Base-by-base conservation (phyloP, 2,113 vertebrate species). In the Malurus alboscapulatus region DNA sequence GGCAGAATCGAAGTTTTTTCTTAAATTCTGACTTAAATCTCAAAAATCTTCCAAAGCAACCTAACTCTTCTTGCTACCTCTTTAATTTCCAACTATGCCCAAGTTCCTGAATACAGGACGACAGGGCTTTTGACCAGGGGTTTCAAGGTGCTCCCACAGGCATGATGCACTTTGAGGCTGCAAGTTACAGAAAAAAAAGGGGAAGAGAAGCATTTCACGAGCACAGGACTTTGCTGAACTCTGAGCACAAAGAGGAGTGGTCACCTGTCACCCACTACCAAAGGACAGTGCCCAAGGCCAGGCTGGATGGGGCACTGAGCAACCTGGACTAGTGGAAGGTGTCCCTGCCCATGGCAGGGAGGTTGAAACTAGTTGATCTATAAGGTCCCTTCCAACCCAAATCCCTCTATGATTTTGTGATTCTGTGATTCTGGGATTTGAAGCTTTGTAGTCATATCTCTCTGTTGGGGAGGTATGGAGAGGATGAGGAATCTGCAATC, bases 401-500 rank as follows among this genome's bases (percentile, higher is more conserved):
- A 32, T 13, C 25, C 15, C 12, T 75, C 17, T 18, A 3, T 21
- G 29, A 26, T 34, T 47, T 47, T 42, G 10, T 54, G 40, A 9
- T 47, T 67, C 42, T 86, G 7, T 38, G 38, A 38, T 38, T 38
- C 38, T 38, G 38, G 38, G 38, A 38, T 69, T 54, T 44, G 44
- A 14, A 59, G 51, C 25, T 66, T 40, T 61, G n/a, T 12, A 50
- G 32, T n/a, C 29, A 88, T 55, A 66, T 25, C 17, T 59, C 9
- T 19, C 12, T 71, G 15, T 10, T 17, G 32, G 17, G 26, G 45
- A 54, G 8, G 5, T 26, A 18, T 0, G 1, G 24, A 54, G n/a
- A 50, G 34, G 25, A 53, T 30, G 42, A 13, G 29, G 15, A 50
- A 61, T 22, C 16, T 58, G 62, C 36, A 27, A 14, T 51, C 47